Percentiles rank a stretch among this genome's conserved stretches.
These are phyloP conservation scores for Holothuria glaberrima DNA, from an alignment of 35 echinoderm and acorn worm genomes.

Conservation along the genomic window DNA sequence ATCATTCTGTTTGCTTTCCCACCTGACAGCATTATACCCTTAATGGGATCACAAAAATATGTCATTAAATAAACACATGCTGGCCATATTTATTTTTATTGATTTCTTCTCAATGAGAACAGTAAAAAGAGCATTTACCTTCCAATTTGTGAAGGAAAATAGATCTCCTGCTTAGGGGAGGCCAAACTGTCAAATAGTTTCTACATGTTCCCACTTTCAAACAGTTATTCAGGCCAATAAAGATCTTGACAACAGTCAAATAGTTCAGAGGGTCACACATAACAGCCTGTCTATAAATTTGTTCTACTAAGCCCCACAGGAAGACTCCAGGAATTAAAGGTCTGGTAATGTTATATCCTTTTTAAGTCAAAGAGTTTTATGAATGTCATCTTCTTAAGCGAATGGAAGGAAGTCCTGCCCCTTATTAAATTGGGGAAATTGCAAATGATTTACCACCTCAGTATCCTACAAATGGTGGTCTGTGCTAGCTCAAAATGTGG, in stretches of 20 bases:
- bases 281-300: conserved; percentile 51
- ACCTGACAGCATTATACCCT: no score
- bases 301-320: conserved; percentile 41
- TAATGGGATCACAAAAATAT: no score
- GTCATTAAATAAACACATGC: conserved; percentile 31
- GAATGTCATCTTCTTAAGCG: no score
- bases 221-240: conserved; percentile 30
- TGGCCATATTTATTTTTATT: conserved; percentile 46
- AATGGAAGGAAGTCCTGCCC: no score
- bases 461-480: no score
- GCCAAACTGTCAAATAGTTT: conserved; percentile 43
- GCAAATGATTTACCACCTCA: no score
- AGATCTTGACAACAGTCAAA: neutral
- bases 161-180: conserved; percentile 47
- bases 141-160: conserved; percentile 34
- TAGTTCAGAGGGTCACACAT: conserved; percentile 27
- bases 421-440: no score
- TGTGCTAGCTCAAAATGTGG: no score
- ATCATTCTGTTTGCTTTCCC: no score
- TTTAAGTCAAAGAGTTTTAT: neutral
- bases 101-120: neutral
- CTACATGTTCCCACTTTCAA: conserved; percentile 9
- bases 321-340: conserved; percentile 36
- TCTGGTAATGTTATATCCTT: conserved; percentile 16
- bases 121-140: conserved; percentile 46